Evolutionary conservation across 2,888 invertebrate species (phyloP), one percentile per base, ranked within the genome.

Genomic region (Bellardia pandia): DNA sequence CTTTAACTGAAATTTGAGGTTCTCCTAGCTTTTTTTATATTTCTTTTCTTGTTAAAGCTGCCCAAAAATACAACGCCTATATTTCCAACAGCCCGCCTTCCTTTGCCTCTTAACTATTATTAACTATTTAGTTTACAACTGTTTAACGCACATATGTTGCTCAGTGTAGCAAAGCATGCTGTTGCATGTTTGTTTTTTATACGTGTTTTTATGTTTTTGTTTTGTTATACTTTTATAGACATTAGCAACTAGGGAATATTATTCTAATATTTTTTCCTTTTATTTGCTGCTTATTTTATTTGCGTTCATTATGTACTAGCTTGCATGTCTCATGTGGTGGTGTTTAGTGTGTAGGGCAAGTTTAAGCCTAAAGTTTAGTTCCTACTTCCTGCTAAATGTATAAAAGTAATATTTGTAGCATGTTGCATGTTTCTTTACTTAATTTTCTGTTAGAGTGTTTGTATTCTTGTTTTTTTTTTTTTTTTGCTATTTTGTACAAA

Each of bases 231-330:
- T 79, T 69, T 79, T 40, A 71, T 60, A 71, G 51, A 42, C 71
- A 72, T 72, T 72, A 72, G 3, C 23, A 71, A 8, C 42, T 56
- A 42, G 64, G 72, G 72, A 33, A 64, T 72, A 72, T 72, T 53
- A 45, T 62, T 64, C 72, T 64, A 80, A 72, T 72, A 72, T 72
- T 72, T 23, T 64, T 64, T 13, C 37, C 37, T 40, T 48, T 11
- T 11, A 48, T 23, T 30, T 56, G 7, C 53, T 64, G 9, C 40
- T 64, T 40, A 75, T 62, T 75, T 56, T 23, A 23, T 56, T 23
- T 56, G 2, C 23, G 23, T 56, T 23, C 2, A 11, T 37, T 53
- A 23, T 16, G 23, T 1, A 42, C n/a, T 16, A 64, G 16, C 48
- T 40, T 23, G 37, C 76, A 53, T 23, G 42, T 42, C 51, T 40